Percentiles rank a stretch among this genome's conserved stretches.
Evolutionary conservation across 2,888 invertebrate species (phyloP).

Genomic region (Leptinotarsa haldemani): DNA sequence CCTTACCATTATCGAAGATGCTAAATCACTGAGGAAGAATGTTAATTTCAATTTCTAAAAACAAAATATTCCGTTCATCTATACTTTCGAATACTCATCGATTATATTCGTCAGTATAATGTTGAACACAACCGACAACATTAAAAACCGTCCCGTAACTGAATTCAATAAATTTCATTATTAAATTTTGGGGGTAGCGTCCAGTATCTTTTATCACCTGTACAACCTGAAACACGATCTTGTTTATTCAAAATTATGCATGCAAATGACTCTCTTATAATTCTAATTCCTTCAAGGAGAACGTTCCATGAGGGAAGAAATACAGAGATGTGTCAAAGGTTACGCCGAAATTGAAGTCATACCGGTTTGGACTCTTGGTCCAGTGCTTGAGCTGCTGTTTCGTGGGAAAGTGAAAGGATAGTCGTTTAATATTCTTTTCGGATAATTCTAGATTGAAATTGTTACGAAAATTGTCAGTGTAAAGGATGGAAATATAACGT

Average conservation of each 20-base stretch:
- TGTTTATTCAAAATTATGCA: constrained; percentile 48
- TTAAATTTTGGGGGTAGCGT: not conserved
- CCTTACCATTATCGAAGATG: no score
- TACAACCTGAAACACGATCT: constrained; percentile 42
- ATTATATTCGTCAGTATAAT: not conserved
- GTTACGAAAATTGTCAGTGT: no score
- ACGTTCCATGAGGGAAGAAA: constrained; percentile 35
- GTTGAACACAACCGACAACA: not conserved
- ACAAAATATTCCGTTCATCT: no score
- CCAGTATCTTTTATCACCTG: constrained; percentile 35
- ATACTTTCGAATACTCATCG: no score
- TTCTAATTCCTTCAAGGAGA: constrained; percentile 48
- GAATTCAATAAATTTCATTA: constrained; percentile 28
- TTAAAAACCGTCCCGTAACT: constrained; percentile 39
- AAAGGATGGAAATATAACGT: no score
- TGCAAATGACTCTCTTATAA: constrained; percentile 53
- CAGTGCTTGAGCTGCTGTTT: constrained; percentile 57
- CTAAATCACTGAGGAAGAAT: no score
- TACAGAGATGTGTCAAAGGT: constrained; percentile 22
- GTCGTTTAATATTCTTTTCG: no score
- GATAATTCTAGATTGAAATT: no score
- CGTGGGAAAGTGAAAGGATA: constrained; percentile 58
- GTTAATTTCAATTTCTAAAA: no score
- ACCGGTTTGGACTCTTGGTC: constrained; percentile 60
- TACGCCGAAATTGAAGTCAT: constrained; percentile 42